Evolutionary conservation across 2,888 invertebrate species (phyloP).

Genomic region (Heliothis peltigera): DNA sequence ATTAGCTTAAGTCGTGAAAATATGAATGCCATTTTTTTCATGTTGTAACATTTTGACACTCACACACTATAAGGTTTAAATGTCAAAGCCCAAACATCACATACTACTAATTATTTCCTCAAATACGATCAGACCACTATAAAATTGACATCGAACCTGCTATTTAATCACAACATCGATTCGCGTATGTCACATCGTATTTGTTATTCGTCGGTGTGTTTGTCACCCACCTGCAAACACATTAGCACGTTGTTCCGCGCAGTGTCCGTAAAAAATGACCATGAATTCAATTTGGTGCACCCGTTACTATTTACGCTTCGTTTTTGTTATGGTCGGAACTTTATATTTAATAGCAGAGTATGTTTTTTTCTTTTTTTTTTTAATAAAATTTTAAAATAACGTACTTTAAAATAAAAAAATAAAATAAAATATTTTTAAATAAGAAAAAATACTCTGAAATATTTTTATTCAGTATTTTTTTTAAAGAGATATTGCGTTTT

Average conservation of each 20-base stretch:
- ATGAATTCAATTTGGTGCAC: conserved; percentile 65
- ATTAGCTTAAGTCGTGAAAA: too few species aligned
- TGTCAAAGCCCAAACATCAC: too few species aligned
- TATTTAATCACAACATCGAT: conserved; percentile 27
- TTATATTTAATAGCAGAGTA: too few species aligned
- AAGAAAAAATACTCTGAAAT: too few species aligned
- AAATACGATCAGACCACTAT: neutral
- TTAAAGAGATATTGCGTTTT: conserved; percentile 21
- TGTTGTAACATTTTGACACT: too few species aligned
- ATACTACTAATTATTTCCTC: neutral
- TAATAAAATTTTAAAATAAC: too few species aligned
- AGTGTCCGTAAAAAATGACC: conserved; percentile 60
- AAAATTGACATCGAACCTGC: conserved; percentile 9
- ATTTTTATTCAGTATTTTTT: too few species aligned
- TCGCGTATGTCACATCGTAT: conserved; percentile 23
- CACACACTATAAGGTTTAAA: too few species aligned
- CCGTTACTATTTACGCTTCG: conserved; percentile 57
- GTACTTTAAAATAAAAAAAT: too few species aligned
- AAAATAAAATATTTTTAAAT: too few species aligned
- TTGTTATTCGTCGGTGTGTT: conserved; percentile 35
- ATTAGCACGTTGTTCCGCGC: conserved; percentile 49
- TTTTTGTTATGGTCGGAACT: conserved; percentile 37
- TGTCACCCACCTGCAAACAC: conserved; percentile 33
- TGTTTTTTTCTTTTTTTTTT: too few species aligned
- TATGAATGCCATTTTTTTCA: too few species aligned